phyloP scores from a whole-genome alignment of 2,888 invertebrate species.

The Sinohyriopsis cumingii region DNA sequence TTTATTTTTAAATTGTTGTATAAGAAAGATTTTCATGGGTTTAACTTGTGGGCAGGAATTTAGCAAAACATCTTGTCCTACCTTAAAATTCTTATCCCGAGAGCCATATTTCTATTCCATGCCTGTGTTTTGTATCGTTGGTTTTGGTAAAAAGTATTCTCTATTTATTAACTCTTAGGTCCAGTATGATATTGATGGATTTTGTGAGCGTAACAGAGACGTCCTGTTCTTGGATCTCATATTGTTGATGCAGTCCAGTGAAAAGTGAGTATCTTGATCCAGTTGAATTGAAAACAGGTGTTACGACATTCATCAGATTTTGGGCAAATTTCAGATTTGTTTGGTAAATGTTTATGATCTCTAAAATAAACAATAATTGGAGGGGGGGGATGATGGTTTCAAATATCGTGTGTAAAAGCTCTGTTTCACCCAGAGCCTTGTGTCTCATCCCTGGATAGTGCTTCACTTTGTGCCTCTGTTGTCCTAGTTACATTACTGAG shows the following conservation, averaged over 20 bases:
- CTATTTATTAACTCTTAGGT: conserved; percentile 63
- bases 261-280: conserved; percentile 71
- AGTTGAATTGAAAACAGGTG: neutral
- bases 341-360: too few relatives aligned
- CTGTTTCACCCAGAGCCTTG: too few relatives aligned
- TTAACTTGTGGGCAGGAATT: too few relatives aligned
- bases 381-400: too few relatives aligned
- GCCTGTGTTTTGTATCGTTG: neutral
- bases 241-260: conserved; percentile 79
- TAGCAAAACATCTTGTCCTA: neutral
- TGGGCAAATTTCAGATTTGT: too few relatives aligned
- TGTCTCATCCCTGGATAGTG: too few relatives aligned
- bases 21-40: too few relatives aligned
- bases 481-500: too few relatives aligned
- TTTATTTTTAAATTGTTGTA: neutral
- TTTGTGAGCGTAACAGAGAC: conserved; percentile 81
- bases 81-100: neutral
- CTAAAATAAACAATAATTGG: too few relatives aligned
- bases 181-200: conserved; percentile 78
- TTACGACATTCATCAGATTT: too few relatives aligned
- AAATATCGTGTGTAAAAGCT: too few relatives aligned
- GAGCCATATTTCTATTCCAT: neutral
- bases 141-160: neutral
- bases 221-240: conserved; percentile 80
- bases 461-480: too few relatives aligned